Evolutionary conservation across 2,113 vertebrate species (phyloP).

Genomic region (Epinephelus fuscoguttatus): DNA sequence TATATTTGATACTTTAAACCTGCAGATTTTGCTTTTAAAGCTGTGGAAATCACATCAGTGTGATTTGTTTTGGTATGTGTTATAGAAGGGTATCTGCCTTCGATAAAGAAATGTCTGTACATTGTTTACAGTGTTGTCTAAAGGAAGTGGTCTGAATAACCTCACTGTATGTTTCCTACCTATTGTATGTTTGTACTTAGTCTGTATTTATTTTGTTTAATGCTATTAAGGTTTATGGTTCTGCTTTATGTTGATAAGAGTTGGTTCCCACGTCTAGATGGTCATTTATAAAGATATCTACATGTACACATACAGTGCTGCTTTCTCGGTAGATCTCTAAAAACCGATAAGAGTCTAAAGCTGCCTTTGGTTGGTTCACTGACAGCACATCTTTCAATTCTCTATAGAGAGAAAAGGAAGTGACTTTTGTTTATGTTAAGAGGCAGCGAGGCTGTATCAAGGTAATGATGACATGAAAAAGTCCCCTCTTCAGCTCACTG

Average conservation of each 20-base stretch:
- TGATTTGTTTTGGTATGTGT: neutral
- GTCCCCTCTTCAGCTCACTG: constrained; percentile 12
- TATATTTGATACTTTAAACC: neutral
- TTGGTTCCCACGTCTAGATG: neutral
- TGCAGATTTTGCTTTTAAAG: neutral
- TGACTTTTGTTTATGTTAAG: neutral
- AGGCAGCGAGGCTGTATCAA: neutral
- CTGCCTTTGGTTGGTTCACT: neutral
- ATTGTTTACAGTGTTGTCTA: constrained; percentile 36
- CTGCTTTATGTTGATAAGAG: neutral
- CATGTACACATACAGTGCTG: neutral
- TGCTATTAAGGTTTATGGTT: neutral
- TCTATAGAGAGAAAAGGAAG: neutral
- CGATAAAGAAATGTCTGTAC: constrained; percentile 7
- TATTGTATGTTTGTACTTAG: neutral
- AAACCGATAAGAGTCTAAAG: neutral
- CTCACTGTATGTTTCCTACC: neutral
- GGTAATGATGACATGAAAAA: constrained; percentile 13
- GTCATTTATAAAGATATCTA: neutral
- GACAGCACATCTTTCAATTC: neutral
- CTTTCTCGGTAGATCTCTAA: neutral
- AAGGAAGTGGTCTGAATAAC: constrained; percentile 30
- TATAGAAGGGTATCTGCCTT: constrained; percentile 3
- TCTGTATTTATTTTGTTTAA: neutral
- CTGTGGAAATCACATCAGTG: neutral